Base-by-base conservation (phyloP, 2,113 vertebrate genomes). In the Tupaia tana region DNA sequence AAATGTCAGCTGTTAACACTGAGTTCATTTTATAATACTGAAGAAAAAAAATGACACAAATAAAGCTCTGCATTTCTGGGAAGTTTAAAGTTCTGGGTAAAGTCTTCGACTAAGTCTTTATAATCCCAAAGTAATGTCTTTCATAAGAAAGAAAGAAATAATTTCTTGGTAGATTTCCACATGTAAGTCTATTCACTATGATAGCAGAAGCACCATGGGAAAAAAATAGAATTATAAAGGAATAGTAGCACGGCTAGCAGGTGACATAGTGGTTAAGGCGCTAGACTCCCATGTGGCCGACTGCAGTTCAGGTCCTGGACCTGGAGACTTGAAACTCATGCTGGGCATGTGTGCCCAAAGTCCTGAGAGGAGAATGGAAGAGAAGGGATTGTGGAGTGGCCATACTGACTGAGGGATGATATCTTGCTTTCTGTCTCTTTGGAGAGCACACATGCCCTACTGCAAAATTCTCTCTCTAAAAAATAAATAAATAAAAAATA, bases 221-320 rank as follows among this genome's bases (percentile, higher is more conserved):
- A 93, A 80, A 90, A 43, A 5, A 69, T 13, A 95, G 43, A 94
- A 70, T 89, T 97, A 86, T 91, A 66, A 97, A 97, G 95, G 43
- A 93, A 59, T 59, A 86, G 82, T 97, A 93, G 14, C 29, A 7
- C 4, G 43, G 43, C 43, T 43, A 43, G 6, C 43, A 43, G 43
- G 43, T 43, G 43, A 43, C 43, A 43, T 43, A 43, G 43, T 43
- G 43, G 43, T 43, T 43, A 43, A 43, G 43, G 43, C 6, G 43
- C 43, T 43, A 43, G 43, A 43, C 6, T 43, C 43, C 43, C 43
- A 43, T 43, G 43, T 43, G 43, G 43, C 43, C 43, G 43, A 43
- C 43, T 43, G 43, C 43, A 43, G 43, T 43, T 43, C 43, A 43
- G 43, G 43, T 43, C 43, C 43, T 43, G 43, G 43, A 43, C 43